Evolutionary conservation across 2,888 invertebrate species (phyloP).

Genomic region (Oegoconia quadripuncta): DNA sequence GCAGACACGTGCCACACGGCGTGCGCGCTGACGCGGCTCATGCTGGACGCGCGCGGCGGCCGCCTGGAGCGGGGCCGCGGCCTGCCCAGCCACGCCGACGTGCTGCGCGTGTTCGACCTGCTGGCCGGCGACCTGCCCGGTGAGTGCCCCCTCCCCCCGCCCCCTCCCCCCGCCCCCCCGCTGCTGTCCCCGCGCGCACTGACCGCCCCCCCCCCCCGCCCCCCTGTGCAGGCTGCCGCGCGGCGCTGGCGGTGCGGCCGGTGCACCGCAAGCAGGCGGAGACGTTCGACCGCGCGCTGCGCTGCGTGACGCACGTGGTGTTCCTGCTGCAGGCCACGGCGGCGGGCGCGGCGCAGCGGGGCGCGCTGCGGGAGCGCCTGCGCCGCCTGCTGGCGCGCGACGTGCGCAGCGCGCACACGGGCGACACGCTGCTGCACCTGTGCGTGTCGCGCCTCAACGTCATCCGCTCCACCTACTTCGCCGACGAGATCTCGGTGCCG

Average conservation of each 20-base stretch:
- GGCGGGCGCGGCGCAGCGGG: constrained; percentile 52
- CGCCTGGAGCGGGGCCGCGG: constrained; percentile 69
- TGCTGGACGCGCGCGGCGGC: constrained; percentile 85
- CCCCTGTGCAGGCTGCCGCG: constrained; percentile 80
- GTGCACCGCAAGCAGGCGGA: constrained; percentile 88
- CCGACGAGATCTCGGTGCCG: constrained; percentile 80
- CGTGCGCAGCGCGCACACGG: constrained; percentile 83
- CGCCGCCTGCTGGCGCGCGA: constrained; percentile 81
- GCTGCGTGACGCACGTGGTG: constrained; percentile 88
- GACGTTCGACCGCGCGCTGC: constrained; percentile 88
- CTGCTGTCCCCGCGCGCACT: constrained; percentile 63
- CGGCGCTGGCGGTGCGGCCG: constrained; percentile 82
- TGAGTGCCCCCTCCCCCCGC: constrained; percentile 54
- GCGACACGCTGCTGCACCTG: constrained; percentile 91
- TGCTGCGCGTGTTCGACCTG: constrained; percentile 83
- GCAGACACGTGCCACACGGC: constrained; percentile 92
- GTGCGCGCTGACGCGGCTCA: constrained; percentile 90
- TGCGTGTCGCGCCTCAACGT: constrained; percentile 88
- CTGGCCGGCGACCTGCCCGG: constrained; percentile 82
- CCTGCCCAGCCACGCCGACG: constrained; percentile 81
- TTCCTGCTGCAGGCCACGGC: constrained; percentile 79
- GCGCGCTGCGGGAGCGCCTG: constrained; percentile 51
- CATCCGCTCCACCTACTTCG: constrained; percentile 87
- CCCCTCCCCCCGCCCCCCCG: neutral
- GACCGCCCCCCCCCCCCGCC: constrained; percentile 50